Percentiles rank a stretch among this genome's conserved stretches.
Conservation (phyloP, 2,888 invertebrate genomes). For the Helleia helle region DNA sequence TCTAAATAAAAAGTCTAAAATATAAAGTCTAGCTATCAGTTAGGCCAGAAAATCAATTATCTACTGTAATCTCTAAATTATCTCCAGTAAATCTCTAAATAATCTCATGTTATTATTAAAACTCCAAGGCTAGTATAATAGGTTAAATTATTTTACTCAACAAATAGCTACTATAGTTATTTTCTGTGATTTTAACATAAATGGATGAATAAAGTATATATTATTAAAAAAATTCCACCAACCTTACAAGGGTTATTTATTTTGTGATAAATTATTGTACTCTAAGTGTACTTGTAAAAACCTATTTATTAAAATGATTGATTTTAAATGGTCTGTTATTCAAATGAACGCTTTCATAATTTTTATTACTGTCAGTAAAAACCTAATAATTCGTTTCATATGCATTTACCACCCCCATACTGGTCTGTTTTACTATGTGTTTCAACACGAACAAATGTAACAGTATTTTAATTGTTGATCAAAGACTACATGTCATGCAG, state of each 20-base stretch:
- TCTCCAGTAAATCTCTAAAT: background rate
- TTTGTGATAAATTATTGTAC: constrained; percentile 8
- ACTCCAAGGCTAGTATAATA: background rate
- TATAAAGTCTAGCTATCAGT: too few relatives aligned
- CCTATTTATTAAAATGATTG: constrained; percentile 1
- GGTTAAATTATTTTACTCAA: constrained; percentile 2
- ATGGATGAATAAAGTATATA: constrained; percentile 8
- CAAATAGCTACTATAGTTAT: constrained; percentile 18
- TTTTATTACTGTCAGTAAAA: too few relatives aligned
- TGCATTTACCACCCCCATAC: too few relatives aligned
- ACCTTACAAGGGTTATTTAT: background rate
- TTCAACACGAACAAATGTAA: too few relatives aligned
- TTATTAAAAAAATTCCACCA: constrained; percentile 9
- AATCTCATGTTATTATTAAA: constrained; percentile 5
- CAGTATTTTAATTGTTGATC: too few relatives aligned
- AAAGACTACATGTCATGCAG: too few relatives aligned
- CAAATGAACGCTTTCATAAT: too few relatives aligned
- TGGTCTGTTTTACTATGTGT: too few relatives aligned
- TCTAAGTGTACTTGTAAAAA: constrained; percentile 2
- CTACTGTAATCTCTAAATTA: background rate
- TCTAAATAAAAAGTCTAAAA: too few relatives aligned
- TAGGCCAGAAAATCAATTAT: too few relatives aligned
- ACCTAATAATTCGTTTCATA: too few relatives aligned
- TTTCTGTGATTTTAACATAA: constrained; percentile 26
- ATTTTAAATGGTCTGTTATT: too few relatives aligned